Evolutionary conservation across 2,113 vertebrate genomes (phyloP), one percentile per base, ranked within the genome.

Genomic region (Hystrix brachyura): DNA sequence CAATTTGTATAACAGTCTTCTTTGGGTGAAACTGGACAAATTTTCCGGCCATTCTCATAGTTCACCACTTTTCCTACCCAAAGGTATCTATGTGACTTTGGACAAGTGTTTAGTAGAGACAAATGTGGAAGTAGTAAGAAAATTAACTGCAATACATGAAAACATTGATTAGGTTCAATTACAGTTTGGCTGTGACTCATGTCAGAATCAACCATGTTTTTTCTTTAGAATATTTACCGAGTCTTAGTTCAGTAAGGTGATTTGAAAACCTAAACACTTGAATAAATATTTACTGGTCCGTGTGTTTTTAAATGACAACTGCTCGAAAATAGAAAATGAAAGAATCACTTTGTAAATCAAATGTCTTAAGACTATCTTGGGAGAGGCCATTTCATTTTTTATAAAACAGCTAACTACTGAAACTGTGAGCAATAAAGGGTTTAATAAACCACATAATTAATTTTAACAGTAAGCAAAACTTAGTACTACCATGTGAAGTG

Each of bases 171-270:
- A 94, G 46, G 57, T 95, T 74, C 59, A 51, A 88, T 51, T 92
- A 72, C 4, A 72, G 72, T 84, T 79, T 92, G 62, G 51, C 81
- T 87, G 51, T 27, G 76, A 93, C 65, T 94, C 78, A 82, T n/a
- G 34, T 67, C 79, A 89, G 11, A 94, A 94, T 79, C 59, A 93
- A 93, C 43, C 25, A 32, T 18, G 7, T 51, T n/a, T 90, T 93
- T 98, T 90, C 87, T 87, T 96, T 90, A 87, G 92, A 15, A 53
- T 95, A 60, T 38, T 97, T 96, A 93, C 13, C 97, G 82, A 96
- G 5, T 95, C 76, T 72, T 81, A 84, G 78, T 96, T 97, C 43
- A 85, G 57, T 96, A 95, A 97, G 83, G 79, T 82, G 48, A 80
- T 92, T 93, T 95, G 89, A 53, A 95, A 60, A 62, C 25, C 38